A percentile compares a stretch with the other conserved stretches of the same genome.
Conservation (phyloP, 2,797 vertebrate genomes). For the Kryptopterus vitreolus region DNA sequence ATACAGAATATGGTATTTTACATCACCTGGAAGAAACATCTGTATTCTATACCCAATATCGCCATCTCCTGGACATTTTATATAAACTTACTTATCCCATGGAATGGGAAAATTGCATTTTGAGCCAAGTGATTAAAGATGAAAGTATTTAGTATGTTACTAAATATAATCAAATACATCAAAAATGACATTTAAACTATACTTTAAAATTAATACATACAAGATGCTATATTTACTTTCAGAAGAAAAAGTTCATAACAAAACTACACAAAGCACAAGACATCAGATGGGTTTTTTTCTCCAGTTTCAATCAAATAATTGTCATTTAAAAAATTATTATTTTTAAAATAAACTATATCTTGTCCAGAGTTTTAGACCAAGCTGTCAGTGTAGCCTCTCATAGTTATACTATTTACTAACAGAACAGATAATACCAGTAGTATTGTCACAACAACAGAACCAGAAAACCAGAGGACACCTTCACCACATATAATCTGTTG, state of each 20-base stretch:
- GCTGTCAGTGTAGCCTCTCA: neutral
- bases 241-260: neutral
- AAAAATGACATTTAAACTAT: no score
- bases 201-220: no score
- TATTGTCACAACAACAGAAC: neutral
- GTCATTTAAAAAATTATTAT: neutral
- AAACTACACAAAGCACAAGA: neutral
- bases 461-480: neutral
- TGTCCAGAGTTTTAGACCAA: neutral
- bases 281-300: neutral
- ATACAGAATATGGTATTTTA: neutral
- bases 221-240: neutral
- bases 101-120: no score
- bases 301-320: neutral
- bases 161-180: no score
- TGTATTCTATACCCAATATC: neutral
- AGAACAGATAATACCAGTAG: neutral
- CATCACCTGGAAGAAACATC: neutral
- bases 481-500: no score
- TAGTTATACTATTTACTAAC: neutral
- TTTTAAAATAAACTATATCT: neutral
- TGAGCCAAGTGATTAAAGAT: no score
- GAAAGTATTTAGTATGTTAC: no score
- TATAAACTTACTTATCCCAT: neutral
- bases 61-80: neutral